Evolutionary conservation across 2,797 vertebrate species (phyloP), one percentile per base, ranked within the genome.

Genomic region (Stomatorhinus walkeri): DNA sequence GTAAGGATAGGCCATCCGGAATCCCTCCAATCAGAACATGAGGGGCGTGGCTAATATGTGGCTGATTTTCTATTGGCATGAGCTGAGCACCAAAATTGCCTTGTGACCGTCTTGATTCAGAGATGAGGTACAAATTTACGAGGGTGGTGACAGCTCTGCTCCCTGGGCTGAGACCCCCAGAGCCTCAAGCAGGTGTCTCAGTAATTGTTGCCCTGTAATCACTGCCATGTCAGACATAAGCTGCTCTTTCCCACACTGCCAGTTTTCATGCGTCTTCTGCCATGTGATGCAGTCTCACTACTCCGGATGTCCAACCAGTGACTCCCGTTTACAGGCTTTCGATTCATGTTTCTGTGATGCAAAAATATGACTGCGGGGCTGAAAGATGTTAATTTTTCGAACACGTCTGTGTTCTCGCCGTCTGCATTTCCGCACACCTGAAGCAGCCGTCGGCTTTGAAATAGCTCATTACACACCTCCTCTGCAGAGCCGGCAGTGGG

Each of bases 391-490:
- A 85, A 85, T 85, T 85, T 85, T 85, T 22, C 48, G n/a, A 51
- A 51, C 48, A 51, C 46, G 81, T 5, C 79, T 83, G n/a, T 40
- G 36, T 48, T 83, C 79, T 43, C n/a, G 79, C 81, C 4, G 81
- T 28, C 22, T 51, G 43, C 14, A 4, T 49, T 85, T 85, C 81
- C 81, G n/a, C 48, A 46, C 81, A 85, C 81, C 81, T 85, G 81
- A 85, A 48, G 43, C 81, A 85, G 81, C 81, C 81, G 1, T 28
- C 43, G 48, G 81, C 48, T 48, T 46, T 51, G 81, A 48, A 85
- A 85, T 49, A 51, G 48, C 81, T 85, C 81, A 85, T 85, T 85
- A 85, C 81, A 51, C 85, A 52, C 51, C 85, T 56, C 51, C 85
- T 87, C 52, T 56, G 51, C 48, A 19, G 84, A 83, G 48, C 51